phyloP scores from a whole-genome alignment of 2,888 invertebrate species.

The Scrobipalpa costella region DNA sequence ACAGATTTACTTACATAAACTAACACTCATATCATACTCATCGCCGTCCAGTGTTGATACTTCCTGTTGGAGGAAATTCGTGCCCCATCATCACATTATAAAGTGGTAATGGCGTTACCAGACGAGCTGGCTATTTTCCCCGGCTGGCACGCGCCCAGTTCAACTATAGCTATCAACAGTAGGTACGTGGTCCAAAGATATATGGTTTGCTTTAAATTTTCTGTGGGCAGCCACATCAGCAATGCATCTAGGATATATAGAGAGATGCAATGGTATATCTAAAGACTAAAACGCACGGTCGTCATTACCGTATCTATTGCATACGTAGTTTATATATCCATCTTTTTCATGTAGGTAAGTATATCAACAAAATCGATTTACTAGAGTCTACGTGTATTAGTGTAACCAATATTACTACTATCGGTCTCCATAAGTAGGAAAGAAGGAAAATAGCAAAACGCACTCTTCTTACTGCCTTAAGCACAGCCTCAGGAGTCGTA shows the following conservation, averaged over 20 bases:
- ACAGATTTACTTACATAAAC: too few relatives aligned
- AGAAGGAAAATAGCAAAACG: too few relatives aligned
- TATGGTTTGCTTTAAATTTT: conserved; percentile 35
- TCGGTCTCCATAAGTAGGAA: too few relatives aligned
- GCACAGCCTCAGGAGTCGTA: too few relatives aligned
- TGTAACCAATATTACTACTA: too few relatives aligned
- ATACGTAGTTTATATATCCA: neutral
- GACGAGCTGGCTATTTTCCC: conserved; percentile 46
- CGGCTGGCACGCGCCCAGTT: conserved; percentile 59
- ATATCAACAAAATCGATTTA: too few relatives aligned
- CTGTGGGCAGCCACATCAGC: conserved; percentile 38
- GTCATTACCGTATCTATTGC: too few relatives aligned
- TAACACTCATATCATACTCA: too few relatives aligned
- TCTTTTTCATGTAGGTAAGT: neutral
- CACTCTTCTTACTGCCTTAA: too few relatives aligned
- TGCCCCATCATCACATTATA: neutral
- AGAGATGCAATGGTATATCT: conserved; percentile 32
- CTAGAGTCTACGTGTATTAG: too few relatives aligned
- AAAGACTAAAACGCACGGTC: conserved; percentile 35
- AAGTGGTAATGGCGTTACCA: neutral
- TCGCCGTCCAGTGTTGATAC: neutral
- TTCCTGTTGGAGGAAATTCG: neutral
- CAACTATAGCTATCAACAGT: conserved; percentile 21
- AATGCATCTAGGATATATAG: conserved; percentile 31
- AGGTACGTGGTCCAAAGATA: neutral